These are phyloP conservation scores for Eupithecia abbreviata DNA, from an alignment of 2,888 invertebrate genomes.

Conservation along the genomic window DNA sequence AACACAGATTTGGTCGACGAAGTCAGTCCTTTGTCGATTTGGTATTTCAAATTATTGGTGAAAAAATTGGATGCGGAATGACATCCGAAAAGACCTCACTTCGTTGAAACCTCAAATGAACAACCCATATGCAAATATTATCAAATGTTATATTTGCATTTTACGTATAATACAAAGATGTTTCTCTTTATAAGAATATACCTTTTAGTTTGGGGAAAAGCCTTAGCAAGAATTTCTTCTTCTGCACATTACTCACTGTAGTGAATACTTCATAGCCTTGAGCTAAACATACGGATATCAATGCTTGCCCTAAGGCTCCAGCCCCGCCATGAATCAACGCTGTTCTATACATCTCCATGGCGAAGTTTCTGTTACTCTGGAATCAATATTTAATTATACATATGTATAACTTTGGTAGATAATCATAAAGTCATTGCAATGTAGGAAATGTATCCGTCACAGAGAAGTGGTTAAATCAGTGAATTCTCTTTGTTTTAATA, in stretches of 20 bases:
- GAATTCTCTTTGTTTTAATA: background rate
- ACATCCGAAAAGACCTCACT: background rate
- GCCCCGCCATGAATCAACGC: slow-evolving; percentile 63
- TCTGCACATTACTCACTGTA: slow-evolving; percentile 59
- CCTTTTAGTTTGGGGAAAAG: slow-evolving; percentile 64
- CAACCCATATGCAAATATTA: too few relatives aligned
- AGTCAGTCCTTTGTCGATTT: background rate
- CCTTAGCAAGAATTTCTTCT: slow-evolving; percentile 62
- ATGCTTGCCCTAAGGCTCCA: slow-evolving; percentile 68
- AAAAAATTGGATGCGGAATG: background rate
- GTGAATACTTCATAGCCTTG: slow-evolving; percentile 60
- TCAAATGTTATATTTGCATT: too few relatives aligned
- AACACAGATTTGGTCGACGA: background rate
- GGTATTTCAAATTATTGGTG: background rate
- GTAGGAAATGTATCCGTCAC: background rate
- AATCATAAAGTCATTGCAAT: background rate
- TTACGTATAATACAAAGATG: too few relatives aligned
- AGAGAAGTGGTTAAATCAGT: background rate
- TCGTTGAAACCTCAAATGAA: background rate
- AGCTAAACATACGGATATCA: slow-evolving; percentile 60
- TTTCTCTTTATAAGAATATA: slow-evolving; percentile 26
- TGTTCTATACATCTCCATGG: background rate
- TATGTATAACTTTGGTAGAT: background rate
- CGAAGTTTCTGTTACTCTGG: background rate
- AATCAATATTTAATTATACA: background rate